phyloP scores from a whole-genome alignment of 2,888 invertebrate genomes.

The Gymnosoma rotundatum region DNA sequence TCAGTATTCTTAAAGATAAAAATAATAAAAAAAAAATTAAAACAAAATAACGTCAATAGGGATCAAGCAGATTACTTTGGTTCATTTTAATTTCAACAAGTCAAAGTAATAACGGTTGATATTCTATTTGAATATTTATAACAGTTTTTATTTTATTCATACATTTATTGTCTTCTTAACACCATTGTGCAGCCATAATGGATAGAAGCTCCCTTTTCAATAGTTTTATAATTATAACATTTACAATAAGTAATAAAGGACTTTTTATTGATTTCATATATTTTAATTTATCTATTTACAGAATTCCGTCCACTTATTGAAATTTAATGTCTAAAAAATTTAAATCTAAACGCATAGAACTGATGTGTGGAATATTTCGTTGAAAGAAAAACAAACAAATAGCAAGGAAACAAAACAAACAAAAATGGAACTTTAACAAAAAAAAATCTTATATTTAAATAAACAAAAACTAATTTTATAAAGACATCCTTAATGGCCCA shows the following conservation, averaged over 20 bases:
- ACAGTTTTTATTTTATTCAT: too few species aligned
- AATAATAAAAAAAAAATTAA: background rate
- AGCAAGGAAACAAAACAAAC: background rate
- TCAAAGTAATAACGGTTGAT: too few species aligned
- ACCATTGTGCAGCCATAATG: too few species aligned
- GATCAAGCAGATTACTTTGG: background rate
- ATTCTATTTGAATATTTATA: too few species aligned
- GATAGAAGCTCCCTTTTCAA: too few species aligned
- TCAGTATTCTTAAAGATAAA: background rate
- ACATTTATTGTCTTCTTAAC: too few species aligned
- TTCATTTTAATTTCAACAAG: too few species aligned
- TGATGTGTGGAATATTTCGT: slow-evolving; percentile 47
- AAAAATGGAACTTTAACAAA: slow-evolving; percentile 57
- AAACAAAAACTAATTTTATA: slow-evolving; percentile 2
- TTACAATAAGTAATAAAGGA: background rate
- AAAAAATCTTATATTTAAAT: slow-evolving; percentile 9
- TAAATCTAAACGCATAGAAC: slow-evolving; percentile 8
- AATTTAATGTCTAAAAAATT: slow-evolving; percentile 59
- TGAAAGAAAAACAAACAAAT: slow-evolving; percentile 29
- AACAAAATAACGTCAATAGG: slow-evolving; percentile 24
- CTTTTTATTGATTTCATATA: background rate
- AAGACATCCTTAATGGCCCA: slow-evolving; percentile 53
- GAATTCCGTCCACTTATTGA: slow-evolving; percentile 69
- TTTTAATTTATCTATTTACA: slow-evolving; percentile 44
- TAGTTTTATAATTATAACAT: too few species aligned